Percentiles rank a stretch among this genome's conserved stretches.
These are phyloP conservation scores for Drosophila subquinaria DNA, from an alignment of 2,888 invertebrate species.

Conservation along the genomic window DNA sequence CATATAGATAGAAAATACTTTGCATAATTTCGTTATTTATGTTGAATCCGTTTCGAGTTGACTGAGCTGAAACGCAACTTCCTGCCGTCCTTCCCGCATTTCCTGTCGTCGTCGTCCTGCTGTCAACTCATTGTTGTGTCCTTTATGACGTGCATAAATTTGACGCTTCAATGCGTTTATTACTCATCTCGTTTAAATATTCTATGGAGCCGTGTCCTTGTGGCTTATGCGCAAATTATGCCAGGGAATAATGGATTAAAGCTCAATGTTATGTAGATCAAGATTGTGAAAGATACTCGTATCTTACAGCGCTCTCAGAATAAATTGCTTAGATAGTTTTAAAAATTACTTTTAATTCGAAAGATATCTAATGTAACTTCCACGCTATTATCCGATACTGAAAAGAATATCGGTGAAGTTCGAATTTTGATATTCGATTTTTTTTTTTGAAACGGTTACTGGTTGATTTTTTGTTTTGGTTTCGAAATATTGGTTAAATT, in stretches of 20 bases:
- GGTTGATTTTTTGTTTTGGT: too few relatives aligned
- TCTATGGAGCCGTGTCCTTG: slow-evolving; percentile 23
- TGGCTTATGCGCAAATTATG: slow-evolving; percentile 24
- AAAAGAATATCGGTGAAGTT: too few relatives aligned
- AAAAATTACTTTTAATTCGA: too few relatives aligned
- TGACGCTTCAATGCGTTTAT: slow-evolving; percentile 55
- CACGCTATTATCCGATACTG: too few relatives aligned
- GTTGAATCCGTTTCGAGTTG: slow-evolving; percentile 39
- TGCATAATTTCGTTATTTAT: slow-evolving; percentile 70
- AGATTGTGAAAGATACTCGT: not conserved
- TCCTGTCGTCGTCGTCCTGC: not conserved
- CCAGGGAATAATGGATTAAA: slow-evolving; percentile 10
- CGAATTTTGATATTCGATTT: too few relatives aligned
- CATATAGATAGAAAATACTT: slow-evolving; percentile 40
- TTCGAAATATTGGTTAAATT: too few relatives aligned
- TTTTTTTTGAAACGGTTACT: too few relatives aligned
- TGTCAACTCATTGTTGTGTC: slow-evolving; percentile 37
- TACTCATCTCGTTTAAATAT: slow-evolving; percentile 11
- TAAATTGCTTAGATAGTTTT: not conserved
- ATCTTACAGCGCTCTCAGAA: not conserved
- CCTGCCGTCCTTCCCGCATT: not conserved
- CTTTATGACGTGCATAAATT: slow-evolving; percentile 68
- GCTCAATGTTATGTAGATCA: slow-evolving; percentile 2
- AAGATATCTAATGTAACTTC: too few relatives aligned
- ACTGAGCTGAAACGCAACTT: slow-evolving; percentile 10